A percentile compares a stretch with the other conserved stretches of the same genome.
Evolutionary conservation across 2,888 invertebrate genomes (phyloP).

Genomic region (Lymantria dispar): DNA sequence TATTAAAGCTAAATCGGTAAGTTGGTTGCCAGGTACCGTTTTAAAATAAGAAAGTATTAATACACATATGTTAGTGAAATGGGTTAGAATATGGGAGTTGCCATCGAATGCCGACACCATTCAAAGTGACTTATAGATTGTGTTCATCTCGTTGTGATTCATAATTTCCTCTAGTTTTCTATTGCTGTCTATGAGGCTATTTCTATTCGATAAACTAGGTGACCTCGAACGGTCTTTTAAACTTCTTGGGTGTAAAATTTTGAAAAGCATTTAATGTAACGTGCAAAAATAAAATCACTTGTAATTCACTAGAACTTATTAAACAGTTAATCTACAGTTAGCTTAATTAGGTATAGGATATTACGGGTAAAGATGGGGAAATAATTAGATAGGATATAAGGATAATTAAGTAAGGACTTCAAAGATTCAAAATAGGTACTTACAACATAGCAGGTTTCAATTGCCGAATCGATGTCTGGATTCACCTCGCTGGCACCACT

Average conservation of each 20-base stretch:
- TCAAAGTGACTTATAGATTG: background rate
- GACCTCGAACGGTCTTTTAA: background rate
- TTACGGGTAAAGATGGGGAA: background rate
- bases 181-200: background rate
- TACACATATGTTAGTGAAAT: conserved; percentile 31
- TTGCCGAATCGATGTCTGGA: background rate
- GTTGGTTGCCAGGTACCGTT: background rate
- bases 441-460: background rate
- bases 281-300: background rate
- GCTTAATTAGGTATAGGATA: background rate
- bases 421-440: background rate
- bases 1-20: conserved; percentile 6
- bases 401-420: background rate
- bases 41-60: conserved; percentile 3
- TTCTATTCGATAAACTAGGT: background rate
- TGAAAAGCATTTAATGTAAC: background rate
- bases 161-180: background rate
- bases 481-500: background rate
- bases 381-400: background rate
- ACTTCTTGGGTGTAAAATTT: background rate
- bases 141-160: background rate
- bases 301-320: background rate
- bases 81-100: conserved; percentile 19
- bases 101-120: conserved; percentile 16
- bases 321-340: background rate